Evolutionary conservation across 2,888 invertebrate genomes (phyloP), one percentile per base, ranked within the genome.

Genomic region (Monopis laevigella): DNA sequence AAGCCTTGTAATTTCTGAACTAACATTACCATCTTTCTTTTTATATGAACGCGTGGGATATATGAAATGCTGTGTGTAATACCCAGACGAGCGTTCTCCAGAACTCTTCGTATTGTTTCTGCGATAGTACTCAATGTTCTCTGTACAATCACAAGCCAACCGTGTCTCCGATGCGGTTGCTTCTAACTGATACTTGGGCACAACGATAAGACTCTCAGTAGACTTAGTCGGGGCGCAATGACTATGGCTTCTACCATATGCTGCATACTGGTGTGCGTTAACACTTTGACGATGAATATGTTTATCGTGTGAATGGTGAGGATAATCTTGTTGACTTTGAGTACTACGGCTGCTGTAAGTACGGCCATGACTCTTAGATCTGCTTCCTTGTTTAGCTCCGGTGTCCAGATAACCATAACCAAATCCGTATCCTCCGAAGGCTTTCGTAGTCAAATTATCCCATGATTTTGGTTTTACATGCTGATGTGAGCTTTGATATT

Each of bases 371-470:
- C 80, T 73, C 51, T 78, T 75, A 2, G 81, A 74, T 32, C 80
- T 56, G 47, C 60, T 68, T 6, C 65, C 48, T 43, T 77, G 69
- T 51, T 82, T 75, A 16, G 58, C 60, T 34, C 59, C 73, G 1
- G 89, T 88, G 53, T 92, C 92, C 41, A 91, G 69, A 54, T 92
- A 93, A 5, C 92, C 93, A 55, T 92, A 93, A 1, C 93, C 93
- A 53, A 92, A 93, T 2, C 92, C 92, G 50, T 93, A 93, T 0
- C 92, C 93, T 1, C 92, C 92, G 49, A 91, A 88, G 0, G 90
- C 89, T 70, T 92, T 93, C 2, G 92, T 92, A 0, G 93, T 89
- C 41, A 94, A 72, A 66, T 93, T 93, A 59, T 93, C 93, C 93
- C 93, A 93, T 0, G 93, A 93, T 62, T 93, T 93, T 1, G 93